Evolutionary conservation across 2,113 vertebrate genomes (phyloP).

Genomic region (Tyto alba): DNA sequence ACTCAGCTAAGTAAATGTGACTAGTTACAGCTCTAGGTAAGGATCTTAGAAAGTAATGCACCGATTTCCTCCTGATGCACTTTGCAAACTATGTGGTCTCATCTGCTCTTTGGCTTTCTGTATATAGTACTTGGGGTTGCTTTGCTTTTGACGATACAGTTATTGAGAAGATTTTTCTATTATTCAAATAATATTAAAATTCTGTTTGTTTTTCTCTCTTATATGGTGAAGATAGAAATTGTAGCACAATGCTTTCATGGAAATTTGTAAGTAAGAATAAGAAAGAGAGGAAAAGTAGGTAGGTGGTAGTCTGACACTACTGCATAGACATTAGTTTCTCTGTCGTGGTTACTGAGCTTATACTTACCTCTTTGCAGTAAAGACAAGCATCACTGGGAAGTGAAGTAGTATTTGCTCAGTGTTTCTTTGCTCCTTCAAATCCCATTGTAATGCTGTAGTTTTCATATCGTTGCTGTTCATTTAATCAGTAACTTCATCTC

Average conservation of each 20-base stretch:
- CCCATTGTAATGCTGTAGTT: background rate
- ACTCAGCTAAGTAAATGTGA: background rate
- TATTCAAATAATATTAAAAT: background rate
- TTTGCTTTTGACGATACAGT: background rate
- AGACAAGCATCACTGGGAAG: background rate
- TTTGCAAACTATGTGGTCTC: background rate
- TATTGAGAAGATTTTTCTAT: background rate
- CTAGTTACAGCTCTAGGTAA: background rate
- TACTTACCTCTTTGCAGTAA: background rate
- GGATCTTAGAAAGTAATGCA: background rate
- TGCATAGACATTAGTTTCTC: background rate
- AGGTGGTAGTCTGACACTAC: background rate
- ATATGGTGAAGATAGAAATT: background rate
- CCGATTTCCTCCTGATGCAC: background rate
- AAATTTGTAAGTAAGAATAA: background rate
- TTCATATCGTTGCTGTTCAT: background rate
- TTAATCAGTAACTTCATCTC: slow-evolving; percentile 29
- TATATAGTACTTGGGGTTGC: background rate
- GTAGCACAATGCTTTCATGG: background rate
- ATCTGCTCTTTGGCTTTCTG: background rate
- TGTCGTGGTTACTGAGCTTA: background rate
- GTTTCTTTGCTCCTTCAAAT: background rate
- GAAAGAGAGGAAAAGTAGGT: background rate
- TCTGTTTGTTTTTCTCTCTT: background rate
- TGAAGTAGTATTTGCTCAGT: background rate